A percentile compares a stretch with the other conserved stretches of the same genome.
Evolutionary conservation across 2,113 vertebrate species (phyloP).

Genomic region (Labrus mixtus): DNA sequence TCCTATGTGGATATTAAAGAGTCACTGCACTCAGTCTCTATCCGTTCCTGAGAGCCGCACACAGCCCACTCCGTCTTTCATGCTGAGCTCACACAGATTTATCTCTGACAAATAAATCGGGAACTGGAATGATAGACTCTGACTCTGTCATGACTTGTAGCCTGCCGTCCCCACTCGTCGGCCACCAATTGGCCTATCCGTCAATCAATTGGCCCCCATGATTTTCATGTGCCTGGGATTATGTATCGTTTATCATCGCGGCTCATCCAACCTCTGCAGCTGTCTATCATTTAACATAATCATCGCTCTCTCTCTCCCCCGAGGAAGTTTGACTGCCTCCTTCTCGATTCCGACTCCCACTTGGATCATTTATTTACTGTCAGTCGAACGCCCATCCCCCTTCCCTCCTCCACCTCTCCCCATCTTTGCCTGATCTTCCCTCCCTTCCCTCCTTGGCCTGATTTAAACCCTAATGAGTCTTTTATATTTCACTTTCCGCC

Average conservation of each 20-base stretch:
- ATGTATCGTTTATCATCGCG: slow-evolving; percentile 70
- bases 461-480: slow-evolving; percentile 68
- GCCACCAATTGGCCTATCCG: slow-evolving; percentile 74
- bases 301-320: slow-evolving; percentile 45
- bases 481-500: slow-evolving; percentile 55
- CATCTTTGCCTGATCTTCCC: slow-evolving; percentile 43
- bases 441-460: slow-evolving; percentile 41
- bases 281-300: slow-evolving; percentile 74
- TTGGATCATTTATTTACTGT: slow-evolving; percentile 55
- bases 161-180: slow-evolving; percentile 58
- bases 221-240: slow-evolving; percentile 70
- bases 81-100: slow-evolving; percentile 56
- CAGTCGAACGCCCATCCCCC: slow-evolving; percentile 28
- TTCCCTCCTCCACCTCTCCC: slow-evolving; percentile 4
- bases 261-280: slow-evolving; percentile 69
- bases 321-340: slow-evolving; percentile 48
- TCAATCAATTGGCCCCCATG: slow-evolving; percentile 70
- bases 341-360: slow-evolving; percentile 41
- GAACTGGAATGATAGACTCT: slow-evolving; percentile 68
- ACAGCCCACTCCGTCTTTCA: slow-evolving; percentile 52
- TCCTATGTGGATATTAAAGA: slow-evolving; percentile 26
- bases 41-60: slow-evolving; percentile 33
- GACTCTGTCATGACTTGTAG: slow-evolving; percentile 75
- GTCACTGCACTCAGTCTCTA: slow-evolving; percentile 20
- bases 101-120: slow-evolving; percentile 79